Percentiles rank a stretch among this genome's conserved stretches.
phyloP scores from a whole-genome alignment of 2,888 invertebrate species.

The Ectemnius cavifrons region DNA sequence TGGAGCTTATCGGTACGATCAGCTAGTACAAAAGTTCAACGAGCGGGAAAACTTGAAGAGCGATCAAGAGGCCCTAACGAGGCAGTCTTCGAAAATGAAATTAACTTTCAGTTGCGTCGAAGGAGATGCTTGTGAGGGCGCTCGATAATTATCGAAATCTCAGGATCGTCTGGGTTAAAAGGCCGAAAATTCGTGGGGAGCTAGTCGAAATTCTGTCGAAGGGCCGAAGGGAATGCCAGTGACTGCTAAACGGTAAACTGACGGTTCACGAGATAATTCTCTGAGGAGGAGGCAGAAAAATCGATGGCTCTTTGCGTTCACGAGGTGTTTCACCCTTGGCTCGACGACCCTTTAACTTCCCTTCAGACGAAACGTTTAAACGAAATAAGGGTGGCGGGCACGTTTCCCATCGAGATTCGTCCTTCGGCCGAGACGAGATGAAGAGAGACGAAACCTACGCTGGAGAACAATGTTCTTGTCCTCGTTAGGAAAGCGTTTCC shows the following conservation, averaged over 20 bases:
- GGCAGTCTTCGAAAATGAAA: slow-evolving; percentile 2
- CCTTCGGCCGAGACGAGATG: too few species aligned
- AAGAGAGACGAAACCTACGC: too few species aligned
- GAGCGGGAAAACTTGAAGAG: background rate
- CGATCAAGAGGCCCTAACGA: slow-evolving; percentile 1
- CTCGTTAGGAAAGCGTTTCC: slow-evolving; percentile 17
- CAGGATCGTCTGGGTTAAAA: background rate
- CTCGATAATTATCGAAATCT: background rate
- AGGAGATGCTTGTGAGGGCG: background rate
- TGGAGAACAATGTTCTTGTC: slow-evolving; percentile 37
- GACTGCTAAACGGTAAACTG: background rate
- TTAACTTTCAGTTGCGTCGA: background rate
- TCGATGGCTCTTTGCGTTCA: slow-evolving; percentile 7
- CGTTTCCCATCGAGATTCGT: too few species aligned
- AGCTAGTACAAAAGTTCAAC: background rate
- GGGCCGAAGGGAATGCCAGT: background rate
- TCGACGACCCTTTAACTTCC: slow-evolving; percentile 5
- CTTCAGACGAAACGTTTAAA: background rate
- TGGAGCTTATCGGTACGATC: background rate
- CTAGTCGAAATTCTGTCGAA: background rate
- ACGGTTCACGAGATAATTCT: background rate
- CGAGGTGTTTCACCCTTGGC: slow-evolving; percentile 7
- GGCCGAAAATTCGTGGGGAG: background rate
- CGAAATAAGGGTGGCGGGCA: slow-evolving; percentile 8
- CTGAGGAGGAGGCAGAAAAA: background rate